Evolutionary conservation across 2,113 vertebrate genomes (phyloP).

Genomic region (Pelecanoides urinatrix): DNA sequence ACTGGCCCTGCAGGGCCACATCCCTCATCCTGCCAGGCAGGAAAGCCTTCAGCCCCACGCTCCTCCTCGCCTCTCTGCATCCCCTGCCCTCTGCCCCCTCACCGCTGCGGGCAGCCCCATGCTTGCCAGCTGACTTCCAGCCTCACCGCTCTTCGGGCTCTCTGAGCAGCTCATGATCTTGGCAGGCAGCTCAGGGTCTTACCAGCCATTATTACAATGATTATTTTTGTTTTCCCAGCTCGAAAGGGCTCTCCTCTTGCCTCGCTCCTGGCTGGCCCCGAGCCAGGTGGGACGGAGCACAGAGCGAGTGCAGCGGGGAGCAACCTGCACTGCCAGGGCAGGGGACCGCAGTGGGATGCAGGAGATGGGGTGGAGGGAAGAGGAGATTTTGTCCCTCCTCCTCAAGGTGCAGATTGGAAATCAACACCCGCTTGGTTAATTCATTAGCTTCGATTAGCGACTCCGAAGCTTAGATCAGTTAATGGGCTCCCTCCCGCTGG

Average conservation of each 20-base stretch:
- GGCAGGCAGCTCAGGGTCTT: not conserved
- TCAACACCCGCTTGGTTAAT: constrained; percentile 20
- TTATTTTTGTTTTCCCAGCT: not conserved
- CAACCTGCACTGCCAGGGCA: not conserved
- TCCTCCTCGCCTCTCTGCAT: not conserved
- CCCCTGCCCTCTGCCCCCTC: not conserved
- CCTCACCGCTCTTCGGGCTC: not conserved
- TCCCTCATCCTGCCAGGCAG: constrained; percentile 33
- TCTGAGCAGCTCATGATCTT: not conserved
- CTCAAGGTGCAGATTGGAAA: not conserved
- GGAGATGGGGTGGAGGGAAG: not conserved
- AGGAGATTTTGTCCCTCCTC: not conserved
- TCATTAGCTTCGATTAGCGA: constrained; percentile 9
- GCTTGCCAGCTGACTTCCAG: not conserved
- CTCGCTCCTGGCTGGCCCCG: rapidly evolving
- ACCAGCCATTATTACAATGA: not conserved
- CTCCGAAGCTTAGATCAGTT: not conserved
- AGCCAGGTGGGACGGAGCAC: not conserved
- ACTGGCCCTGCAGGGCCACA: not conserved
- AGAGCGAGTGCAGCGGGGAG: not conserved
- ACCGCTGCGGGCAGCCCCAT: not conserved
- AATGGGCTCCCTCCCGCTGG: not conserved
- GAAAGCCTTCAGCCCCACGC: not conserved
- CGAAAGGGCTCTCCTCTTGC: not conserved
- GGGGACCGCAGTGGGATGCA: rapidly evolving